A percentile compares a stretch with the other conserved stretches of the same genome.
These are phyloP conservation scores for Isurus oxyrinchus DNA, from an alignment of 2,113 vertebrate species.

Conservation along the genomic window DNA sequence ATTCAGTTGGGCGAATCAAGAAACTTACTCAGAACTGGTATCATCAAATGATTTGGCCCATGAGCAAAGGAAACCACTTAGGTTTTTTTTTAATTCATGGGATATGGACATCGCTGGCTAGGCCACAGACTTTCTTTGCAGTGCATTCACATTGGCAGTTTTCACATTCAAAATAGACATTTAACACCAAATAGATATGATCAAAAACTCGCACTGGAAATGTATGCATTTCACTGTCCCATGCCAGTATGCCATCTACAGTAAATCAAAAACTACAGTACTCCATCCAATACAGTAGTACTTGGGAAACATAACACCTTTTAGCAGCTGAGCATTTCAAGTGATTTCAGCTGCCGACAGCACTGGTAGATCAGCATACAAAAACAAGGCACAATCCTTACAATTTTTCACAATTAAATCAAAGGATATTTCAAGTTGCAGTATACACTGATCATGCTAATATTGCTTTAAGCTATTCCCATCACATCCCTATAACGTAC, in stretches of 20 bases:
- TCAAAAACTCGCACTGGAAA: not conserved
- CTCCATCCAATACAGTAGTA: not conserved
- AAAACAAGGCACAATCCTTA: not conserved
- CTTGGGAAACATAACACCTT: not conserved
- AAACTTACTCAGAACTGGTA: not conserved
- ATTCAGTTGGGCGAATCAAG: not conserved
- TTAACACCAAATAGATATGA: not conserved
- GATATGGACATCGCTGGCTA: too few relatives aligned
- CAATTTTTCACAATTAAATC: conserved; percentile 1
- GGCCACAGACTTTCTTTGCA: not conserved
- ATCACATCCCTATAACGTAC: not conserved
- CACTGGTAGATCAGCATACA: not conserved
- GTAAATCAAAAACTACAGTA: not conserved
- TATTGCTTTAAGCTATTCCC: not conserved
- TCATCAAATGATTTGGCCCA: not conserved
- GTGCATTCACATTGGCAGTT: not conserved
- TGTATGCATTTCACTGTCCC: not conserved
- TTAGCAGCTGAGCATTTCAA: not conserved
- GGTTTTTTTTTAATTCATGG: not conserved
- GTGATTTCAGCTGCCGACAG: not conserved
- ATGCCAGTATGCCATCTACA: conserved; percentile 1
- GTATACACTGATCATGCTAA: not conserved
- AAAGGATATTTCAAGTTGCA: not conserved
- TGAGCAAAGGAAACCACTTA: not conserved
- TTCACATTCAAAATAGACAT: not conserved